These are phyloP conservation scores for Nephotettix cincticeps DNA, from an alignment of 1,140 invertebrate genomes.

Conservation along the genomic window DNA sequence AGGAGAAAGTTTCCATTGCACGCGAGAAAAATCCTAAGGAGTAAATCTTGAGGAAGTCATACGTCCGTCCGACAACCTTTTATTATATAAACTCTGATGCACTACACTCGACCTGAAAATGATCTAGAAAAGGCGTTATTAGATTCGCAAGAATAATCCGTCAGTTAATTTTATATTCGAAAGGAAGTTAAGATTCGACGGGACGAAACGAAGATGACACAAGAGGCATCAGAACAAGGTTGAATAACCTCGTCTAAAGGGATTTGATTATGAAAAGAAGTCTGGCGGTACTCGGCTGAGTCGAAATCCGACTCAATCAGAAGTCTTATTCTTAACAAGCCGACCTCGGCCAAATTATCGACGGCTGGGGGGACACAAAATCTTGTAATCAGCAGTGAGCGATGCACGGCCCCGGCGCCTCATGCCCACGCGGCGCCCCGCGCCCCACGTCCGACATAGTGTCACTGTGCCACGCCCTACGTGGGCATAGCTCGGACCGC, in stretches of 20 bases:
- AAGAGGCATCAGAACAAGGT: constrained; percentile 17
- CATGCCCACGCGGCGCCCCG: background rate
- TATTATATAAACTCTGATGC: too few relatives aligned
- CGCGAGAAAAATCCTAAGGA: too few relatives aligned
- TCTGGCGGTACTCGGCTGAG: constrained; percentile 1
- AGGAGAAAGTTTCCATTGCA: too few relatives aligned
- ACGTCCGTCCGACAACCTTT: too few relatives aligned
- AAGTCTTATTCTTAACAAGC: constrained; percentile 23
- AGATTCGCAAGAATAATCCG: constrained; percentile 2
- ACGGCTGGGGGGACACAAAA: constrained; percentile 4
- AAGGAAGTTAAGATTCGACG: constrained; percentile 13
- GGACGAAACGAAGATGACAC: constrained; percentile 14
- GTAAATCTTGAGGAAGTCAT: too few relatives aligned
- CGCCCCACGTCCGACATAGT: too few relatives aligned
- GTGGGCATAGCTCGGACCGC: too few relatives aligned
- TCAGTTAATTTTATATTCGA: constrained; percentile 13
- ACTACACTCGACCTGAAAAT: too few relatives aligned
- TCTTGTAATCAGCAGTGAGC: background rate
- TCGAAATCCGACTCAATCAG: constrained; percentile 21
- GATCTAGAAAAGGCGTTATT: background rate
- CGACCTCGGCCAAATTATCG: constrained; percentile 16
- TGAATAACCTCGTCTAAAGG: constrained; percentile 23
- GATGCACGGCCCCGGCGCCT: background rate
- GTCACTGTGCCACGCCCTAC: too few relatives aligned
- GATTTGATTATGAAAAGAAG: constrained; percentile 22